Evolutionary conservation across 2,888 invertebrate genomes (phyloP).

Genomic region (Athripsodes cinereus): DNA sequence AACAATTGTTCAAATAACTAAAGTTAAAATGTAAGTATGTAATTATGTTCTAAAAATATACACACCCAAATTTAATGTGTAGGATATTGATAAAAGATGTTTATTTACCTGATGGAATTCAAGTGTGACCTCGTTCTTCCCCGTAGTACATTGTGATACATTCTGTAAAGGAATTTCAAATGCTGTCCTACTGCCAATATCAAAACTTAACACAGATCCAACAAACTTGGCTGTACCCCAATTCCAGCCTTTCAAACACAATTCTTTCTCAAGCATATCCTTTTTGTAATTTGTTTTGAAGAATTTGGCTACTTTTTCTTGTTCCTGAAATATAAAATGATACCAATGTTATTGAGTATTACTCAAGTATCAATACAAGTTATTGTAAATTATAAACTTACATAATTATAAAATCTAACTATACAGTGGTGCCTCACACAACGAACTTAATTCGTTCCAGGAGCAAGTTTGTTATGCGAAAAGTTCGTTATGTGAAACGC

Average conservation of each 20-base stretch:
- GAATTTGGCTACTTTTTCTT: constrained; percentile 88
- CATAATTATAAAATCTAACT: no score
- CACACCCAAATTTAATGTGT: no score
- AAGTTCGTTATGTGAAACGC: no score
- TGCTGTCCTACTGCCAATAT: constrained; percentile 74
- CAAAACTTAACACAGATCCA: constrained; percentile 80
- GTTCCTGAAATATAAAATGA: constrained; percentile 58
- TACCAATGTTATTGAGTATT: no score
- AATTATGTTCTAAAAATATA: no score
- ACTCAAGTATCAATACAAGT: no score
- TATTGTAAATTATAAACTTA: no score
- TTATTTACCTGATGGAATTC: constrained; percentile 85
- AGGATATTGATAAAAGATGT: background rate
- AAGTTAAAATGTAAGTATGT: no score
- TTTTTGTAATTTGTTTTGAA: constrained; percentile 76
- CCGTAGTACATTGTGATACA: constrained; percentile 92
- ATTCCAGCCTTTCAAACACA: constrained; percentile 97
- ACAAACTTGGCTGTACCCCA: constrained; percentile 96
- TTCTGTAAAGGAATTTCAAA: constrained; percentile 95
- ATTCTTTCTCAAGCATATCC: constrained; percentile 84
- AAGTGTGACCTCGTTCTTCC: constrained; percentile 96
- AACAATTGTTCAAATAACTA: no score
- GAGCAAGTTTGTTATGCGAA: no score
- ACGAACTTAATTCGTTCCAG: no score
- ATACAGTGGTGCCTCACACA: no score